Base-by-base conservation (phyloP, 2,888 invertebrate genomes). In the Drosophila longiperda region DNA sequence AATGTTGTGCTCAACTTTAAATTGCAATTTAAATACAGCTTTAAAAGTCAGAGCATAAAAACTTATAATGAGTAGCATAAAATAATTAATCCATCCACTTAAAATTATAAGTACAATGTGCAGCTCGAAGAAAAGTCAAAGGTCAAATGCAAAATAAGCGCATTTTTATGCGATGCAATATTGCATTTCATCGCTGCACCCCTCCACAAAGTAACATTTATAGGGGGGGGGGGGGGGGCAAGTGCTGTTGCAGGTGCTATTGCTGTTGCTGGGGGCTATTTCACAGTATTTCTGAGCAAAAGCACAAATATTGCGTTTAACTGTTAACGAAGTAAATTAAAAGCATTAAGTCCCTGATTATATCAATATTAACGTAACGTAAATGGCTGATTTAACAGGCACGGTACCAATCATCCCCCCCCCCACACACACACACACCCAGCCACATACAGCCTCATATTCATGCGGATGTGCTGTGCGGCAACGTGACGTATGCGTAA, bases 361-460 rank as follows among this genome's bases (percentile, higher is more conserved):
- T 82, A 82, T 73, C 69, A 75, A 87, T 84, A 89, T 85, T 84
- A 84, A 80, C 78, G 72, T 57, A 66, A 74, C 89, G 82, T 82
- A 87, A 89, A 82, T 84, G 89, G 74, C 87, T 80, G 89, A 89
- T 86, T 87, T 84, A 89, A 82, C 74, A 64, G 75, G 75, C 69
- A 59, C 66, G 50, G 48, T 50, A 66, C 59, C 69, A 61, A 32
- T 26, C 66, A 54, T 15, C 52, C 49, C 33, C 12, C 5, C n/a
- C 15, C 40, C 15, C 33, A 40, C 29, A 20, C 12, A 36, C 36
- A 36, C 36, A 12, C 40, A 9, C 40, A 40, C n/a, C 1, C 17
- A 8, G 1, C 9, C 40, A 33, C 9, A 26, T 26, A 15, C 29
- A 8, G 34, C 36, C 29, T 66, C 48, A 67, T 68, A 74, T 75